A percentile compares a stretch with the other conserved stretches of the same genome.
These are phyloP conservation scores for Rhinichthys klamathensis DNA, from an alignment of 2,113 vertebrate genomes.

Conservation along the genomic window DNA sequence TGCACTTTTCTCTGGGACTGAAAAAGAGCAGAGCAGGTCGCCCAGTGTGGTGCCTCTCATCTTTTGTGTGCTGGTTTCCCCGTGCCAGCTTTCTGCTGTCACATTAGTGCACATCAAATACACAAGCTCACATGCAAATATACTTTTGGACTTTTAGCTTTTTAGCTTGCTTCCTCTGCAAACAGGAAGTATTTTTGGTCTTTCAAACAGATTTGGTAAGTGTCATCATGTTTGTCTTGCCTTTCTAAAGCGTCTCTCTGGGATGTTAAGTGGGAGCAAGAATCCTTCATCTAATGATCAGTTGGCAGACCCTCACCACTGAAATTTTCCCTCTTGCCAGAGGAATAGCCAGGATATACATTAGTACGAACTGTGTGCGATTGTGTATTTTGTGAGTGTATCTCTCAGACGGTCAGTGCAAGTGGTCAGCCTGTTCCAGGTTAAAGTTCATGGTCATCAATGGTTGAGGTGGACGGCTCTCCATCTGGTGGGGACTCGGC, in stretches of 20 bases:
- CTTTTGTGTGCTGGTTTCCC: constrained; percentile 70
- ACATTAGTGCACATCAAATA: constrained; percentile 72
- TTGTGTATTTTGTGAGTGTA: constrained; percentile 3
- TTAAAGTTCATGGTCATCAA: constrained; percentile 52
- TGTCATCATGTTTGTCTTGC: neutral
- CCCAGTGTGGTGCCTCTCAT: constrained; percentile 72
- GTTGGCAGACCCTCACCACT: neutral
- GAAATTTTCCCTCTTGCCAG: neutral
- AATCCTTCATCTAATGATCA: constrained; percentile 10
- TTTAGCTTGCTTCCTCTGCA: neutral
- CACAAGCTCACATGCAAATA: constrained; percentile 47
- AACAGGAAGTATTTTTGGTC: constrained; percentile 9
- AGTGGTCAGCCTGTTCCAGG: constrained; percentile 52
- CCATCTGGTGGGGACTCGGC: constrained; percentile 53
- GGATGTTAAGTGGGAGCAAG: constrained; percentile 16
- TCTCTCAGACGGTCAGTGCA: constrained; percentile 37
- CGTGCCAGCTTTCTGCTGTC: constrained; percentile 73
- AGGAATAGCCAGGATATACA: neutral
- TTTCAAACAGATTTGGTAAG: constrained; percentile 8
- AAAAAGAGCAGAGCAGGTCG: constrained; percentile 72
- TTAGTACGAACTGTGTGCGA: neutral
- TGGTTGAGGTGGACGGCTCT: constrained; percentile 35
- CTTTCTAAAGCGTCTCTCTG: constrained; percentile 9
- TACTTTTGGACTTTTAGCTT: constrained; percentile 1
- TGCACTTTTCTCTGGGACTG: constrained; percentile 57